Evolutionary conservation across 2,888 invertebrate species (phyloP).

Genomic region (Glaucopsyche alexis): DNA sequence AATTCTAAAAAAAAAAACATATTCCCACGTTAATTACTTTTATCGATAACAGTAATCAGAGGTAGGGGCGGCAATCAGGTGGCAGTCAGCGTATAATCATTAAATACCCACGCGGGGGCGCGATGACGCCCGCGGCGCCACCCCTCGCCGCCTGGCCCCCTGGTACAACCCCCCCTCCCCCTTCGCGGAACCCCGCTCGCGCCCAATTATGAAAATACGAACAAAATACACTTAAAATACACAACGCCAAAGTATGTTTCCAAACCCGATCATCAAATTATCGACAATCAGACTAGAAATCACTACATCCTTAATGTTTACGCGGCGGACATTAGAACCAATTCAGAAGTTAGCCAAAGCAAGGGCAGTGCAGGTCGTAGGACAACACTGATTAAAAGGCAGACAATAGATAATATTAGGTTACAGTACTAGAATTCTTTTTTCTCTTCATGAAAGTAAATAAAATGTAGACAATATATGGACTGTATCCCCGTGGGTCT

Average conservation of each 20-base stretch:
- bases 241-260: slow-evolving; percentile 58
- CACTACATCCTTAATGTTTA: slow-evolving; percentile 54
- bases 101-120: slow-evolving; percentile 77
- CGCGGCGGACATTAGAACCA: slow-evolving; percentile 26
- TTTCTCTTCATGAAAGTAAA: neutral
- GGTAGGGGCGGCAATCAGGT: slow-evolving; percentile 72
- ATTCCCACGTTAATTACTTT: slow-evolving; percentile 43
- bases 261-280: slow-evolving; percentile 41
- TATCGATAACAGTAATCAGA: slow-evolving; percentile 65
- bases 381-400: neutral
- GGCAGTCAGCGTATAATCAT: slow-evolving; percentile 80
- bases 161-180: slow-evolving; percentile 12
- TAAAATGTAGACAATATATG: neutral
- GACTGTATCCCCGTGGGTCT: neutral
- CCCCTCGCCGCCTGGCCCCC: slow-evolving; percentile 40
- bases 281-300: slow-evolving; percentile 38
- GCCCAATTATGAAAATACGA: slow-evolving; percentile 80
- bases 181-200: slow-evolving; percentile 47
- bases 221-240: slow-evolving; percentile 75
- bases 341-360: neutral
- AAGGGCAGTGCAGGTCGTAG: neutral
- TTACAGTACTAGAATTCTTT: neutral
- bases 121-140: slow-evolving; percentile 72
- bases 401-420: neutral
- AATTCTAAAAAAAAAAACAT: slow-evolving; percentile 5